phyloP scores from a whole-genome alignment of 2,113 vertebrate genomes.

The Hemicordylus capensis region DNA sequence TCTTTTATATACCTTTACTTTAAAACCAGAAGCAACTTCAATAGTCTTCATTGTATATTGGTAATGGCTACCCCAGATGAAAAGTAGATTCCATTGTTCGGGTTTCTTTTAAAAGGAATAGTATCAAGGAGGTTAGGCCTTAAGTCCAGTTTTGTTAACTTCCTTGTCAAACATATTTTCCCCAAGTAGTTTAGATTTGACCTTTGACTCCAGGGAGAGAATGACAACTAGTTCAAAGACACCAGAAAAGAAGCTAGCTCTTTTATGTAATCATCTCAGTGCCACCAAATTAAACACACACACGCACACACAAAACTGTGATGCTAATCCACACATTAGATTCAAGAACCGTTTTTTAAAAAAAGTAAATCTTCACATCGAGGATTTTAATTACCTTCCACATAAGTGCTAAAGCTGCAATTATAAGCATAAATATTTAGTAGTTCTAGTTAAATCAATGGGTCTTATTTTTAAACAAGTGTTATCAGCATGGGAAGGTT shows the following conservation, averaged over 20 bases:
- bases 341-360: constrained; percentile 21
- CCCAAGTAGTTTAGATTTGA: constrained; percentile 24
- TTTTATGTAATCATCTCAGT: constrained; percentile 33
- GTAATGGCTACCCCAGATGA: constrained; percentile 35
- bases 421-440: neutral
- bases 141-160: neutral
- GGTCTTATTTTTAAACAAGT: neutral
- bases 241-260: neutral
- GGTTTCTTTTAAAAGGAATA: constrained; percentile 55
- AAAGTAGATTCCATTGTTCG: constrained; percentile 52
- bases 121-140: constrained; percentile 52
- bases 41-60: constrained; percentile 31
- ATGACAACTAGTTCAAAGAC: constrained; percentile 14
- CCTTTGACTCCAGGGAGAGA: constrained; percentile 13
- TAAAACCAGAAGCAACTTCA: constrained; percentile 60
- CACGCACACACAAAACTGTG: neutral
- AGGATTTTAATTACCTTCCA: constrained; percentile 12
- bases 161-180: constrained; percentile 17
- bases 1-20: constrained; percentile 47
- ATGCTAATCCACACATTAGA: constrained; percentile 42
- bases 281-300: constrained; percentile 3
- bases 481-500: neutral
- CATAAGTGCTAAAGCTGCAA: constrained; percentile 22
- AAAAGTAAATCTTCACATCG: neutral
- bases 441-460: neutral